Evolutionary conservation across 2,888 invertebrate species (phyloP).

Genomic region (Thecocarcelia acutangulata): DNA sequence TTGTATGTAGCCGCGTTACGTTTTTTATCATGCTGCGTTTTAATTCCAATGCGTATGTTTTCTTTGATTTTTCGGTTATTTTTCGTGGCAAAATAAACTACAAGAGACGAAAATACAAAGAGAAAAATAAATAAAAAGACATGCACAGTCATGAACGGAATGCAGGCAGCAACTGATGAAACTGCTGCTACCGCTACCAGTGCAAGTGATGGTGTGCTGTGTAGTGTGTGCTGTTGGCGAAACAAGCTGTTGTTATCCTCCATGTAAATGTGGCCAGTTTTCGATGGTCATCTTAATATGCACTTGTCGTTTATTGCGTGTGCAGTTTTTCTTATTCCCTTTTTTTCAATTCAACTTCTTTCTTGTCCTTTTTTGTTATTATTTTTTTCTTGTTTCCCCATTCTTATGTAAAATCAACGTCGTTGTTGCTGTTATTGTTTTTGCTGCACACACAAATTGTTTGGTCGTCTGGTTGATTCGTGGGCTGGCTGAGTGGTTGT

Average conservation of each 20-base stretch:
- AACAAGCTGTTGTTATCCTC: slow-evolving; percentile 64
- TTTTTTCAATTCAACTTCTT: slow-evolving; percentile 7
- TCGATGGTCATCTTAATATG: slow-evolving; percentile 70
- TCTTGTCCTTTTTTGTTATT: slow-evolving; percentile 38
- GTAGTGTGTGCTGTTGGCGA: slow-evolving; percentile 27
- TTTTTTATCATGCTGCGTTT: neutral
- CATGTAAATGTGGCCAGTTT: slow-evolving; percentile 69
- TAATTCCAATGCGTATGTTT: slow-evolving; percentile 62
- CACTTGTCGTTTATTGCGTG: slow-evolving; percentile 61
- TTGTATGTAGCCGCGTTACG: slow-evolving; percentile 30
- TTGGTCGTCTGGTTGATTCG: slow-evolving; percentile 55
- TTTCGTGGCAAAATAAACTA: slow-evolving; percentile 72
- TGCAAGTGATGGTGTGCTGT: slow-evolving; percentile 20
- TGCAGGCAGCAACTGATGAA: slow-evolving; percentile 27
- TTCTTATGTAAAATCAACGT: neutral
- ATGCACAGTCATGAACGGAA: slow-evolving; percentile 37
- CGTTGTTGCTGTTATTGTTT: neutral
- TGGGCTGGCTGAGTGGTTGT: slow-evolving; percentile 45
- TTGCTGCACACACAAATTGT: slow-evolving; percentile 40
- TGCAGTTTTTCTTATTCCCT: slow-evolving; percentile 34
- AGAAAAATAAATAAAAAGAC: neutral
- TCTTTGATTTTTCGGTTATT: slow-evolving; percentile 74
- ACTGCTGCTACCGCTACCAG: slow-evolving; percentile 21
- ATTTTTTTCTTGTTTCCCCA: neutral
- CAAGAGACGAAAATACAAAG: slow-evolving; percentile 49